These are phyloP conservation scores for Malacoctenus gilli DNA, from an alignment of 2,797 vertebrate species.

Conservation along the genomic window DNA sequence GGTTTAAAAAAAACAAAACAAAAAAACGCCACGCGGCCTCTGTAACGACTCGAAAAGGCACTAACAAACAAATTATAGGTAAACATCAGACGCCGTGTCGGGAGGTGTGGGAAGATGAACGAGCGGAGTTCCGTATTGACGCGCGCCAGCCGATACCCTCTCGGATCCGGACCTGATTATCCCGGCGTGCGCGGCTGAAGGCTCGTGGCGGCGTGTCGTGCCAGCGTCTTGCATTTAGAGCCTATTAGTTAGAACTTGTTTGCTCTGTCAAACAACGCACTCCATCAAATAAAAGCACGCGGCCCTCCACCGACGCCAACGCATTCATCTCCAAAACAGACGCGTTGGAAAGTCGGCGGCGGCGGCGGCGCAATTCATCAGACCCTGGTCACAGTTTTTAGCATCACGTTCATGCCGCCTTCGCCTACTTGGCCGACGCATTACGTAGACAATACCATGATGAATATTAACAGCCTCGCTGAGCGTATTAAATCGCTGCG, in stretches of 20 bases:
- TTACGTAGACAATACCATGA: conserved; percentile 42
- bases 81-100: conserved; percentile 1
- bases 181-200: too few relatives aligned
- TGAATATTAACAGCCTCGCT: conserved; percentile 47
- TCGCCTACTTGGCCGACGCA: conserved; percentile 39
- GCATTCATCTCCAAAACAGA: conserved; percentile 15
- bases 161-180: neutral
- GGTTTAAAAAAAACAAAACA: too few relatives aligned
- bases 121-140: too few relatives aligned
- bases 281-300: conserved; percentile 9
- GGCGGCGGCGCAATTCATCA: conserved; percentile 20
- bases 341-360: conserved; percentile 18
- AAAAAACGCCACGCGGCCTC: neutral
- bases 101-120: conserved; percentile 12
- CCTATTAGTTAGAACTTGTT: conserved; percentile 3
- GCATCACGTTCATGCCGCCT: conserved; percentile 34
- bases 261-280: conserved; percentile 12
- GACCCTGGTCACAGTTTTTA: neutral
- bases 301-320: neutral
- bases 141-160: neutral
- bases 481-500: conserved; percentile 44
- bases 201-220: too few relatives aligned
- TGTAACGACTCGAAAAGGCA: conserved; percentile 13
- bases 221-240: conserved; percentile 16
- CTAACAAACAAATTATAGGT: conserved; percentile 8